Conservation (phyloP, 2,888 invertebrate genomes). For the Volucella inflata region DNA sequence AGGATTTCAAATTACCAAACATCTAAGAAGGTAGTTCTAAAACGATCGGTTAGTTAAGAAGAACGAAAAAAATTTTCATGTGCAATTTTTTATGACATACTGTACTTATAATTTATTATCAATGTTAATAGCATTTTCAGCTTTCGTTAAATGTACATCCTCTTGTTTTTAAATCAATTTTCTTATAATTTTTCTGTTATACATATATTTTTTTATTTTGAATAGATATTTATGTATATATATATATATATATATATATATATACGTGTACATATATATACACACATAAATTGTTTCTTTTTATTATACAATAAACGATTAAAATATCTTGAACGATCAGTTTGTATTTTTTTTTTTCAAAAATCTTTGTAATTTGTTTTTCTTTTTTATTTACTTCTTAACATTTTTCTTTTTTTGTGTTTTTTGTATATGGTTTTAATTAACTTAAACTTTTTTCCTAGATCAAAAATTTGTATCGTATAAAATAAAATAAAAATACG, state of each 20-base stretch:
- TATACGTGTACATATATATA: slow-evolving; percentile 24
- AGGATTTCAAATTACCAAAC: no score
- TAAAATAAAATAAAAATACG: slow-evolving; percentile 17
- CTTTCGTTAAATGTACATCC: slow-evolving; percentile 67
- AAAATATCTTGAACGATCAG: slow-evolving; percentile 45
- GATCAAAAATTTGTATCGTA: slow-evolving; percentile 26
- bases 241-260: slow-evolving; percentile 7
- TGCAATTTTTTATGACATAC: slow-evolving; percentile 40
- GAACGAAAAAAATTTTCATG: background rate
- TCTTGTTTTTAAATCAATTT: no score
- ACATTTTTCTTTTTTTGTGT: slow-evolving; percentile 18
- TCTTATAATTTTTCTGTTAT: no score
- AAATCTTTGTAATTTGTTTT: background rate
- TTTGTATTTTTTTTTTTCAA: slow-evolving; percentile 23
- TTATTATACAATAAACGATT: slow-evolving; percentile 62
- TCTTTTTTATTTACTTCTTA: slow-evolving; percentile 11
- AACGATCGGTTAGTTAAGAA: background rate
- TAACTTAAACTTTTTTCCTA: slow-evolving; percentile 26
- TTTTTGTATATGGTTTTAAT: background rate
- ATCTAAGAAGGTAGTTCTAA: no score
- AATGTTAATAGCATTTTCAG: slow-evolving; percentile 59
- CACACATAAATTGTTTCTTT: slow-evolving; percentile 44
- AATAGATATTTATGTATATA: slow-evolving; percentile 9
- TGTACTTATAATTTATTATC: slow-evolving; percentile 71
- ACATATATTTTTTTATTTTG: slow-evolving; percentile 39